Evolutionary conservation across 1,140 invertebrate species (phyloP), one percentile per base, ranked within the genome.

Genomic region (Amphibalanus amphitrite): DNA sequence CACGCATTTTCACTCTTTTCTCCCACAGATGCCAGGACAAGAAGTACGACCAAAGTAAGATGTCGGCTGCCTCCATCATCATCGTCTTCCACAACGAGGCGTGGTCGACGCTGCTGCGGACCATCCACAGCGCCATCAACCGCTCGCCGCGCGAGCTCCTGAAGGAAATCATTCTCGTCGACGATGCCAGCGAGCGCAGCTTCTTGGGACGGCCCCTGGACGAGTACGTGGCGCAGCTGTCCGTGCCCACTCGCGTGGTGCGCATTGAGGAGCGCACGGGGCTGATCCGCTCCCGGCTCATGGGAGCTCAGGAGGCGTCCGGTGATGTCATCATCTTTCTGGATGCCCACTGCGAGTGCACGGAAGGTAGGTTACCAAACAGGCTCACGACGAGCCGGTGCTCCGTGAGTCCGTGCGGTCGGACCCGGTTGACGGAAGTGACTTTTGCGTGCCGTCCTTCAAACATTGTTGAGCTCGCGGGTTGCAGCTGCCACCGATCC

Each of bases 281-380:
- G 0, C 80, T 97, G 40, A 91, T 97, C 17, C 87, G 89, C 72
- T 93, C 94, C 0, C 84, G 94, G 70, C 82, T 97, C 0, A 80
- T 92, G 77, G 95, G 95, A 0, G 93, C 93, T 0, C 82, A 83
- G 64, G 78, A 84, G 72, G 92, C 94, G 0, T 83, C 81, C 40
- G 93, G 92, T 0, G 82, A 92, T 77, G 90, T 93, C 38, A 80
- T 95, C 3, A 89, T 89, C 17, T 97, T 97, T 80, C 82, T 97
- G 13, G 94, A 97, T 81, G 92, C 93, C 29, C 94, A 97, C 80
- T 95, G 93, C 79, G 95, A 97, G 83, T 90, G 89, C 77, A 95
- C 93, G 25, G n/a, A 64, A 26, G 40, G 28, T 71, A 29, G 20
- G 64, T n/a, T n/a, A n/a, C n/a, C n/a, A n/a, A n/a, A n/a, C n/a